Percentiles rank a stretch among this genome's conserved stretches.
phyloP scores from a whole-genome alignment of 2,797 vertebrate genomes.

The Sebastes minor region DNA sequence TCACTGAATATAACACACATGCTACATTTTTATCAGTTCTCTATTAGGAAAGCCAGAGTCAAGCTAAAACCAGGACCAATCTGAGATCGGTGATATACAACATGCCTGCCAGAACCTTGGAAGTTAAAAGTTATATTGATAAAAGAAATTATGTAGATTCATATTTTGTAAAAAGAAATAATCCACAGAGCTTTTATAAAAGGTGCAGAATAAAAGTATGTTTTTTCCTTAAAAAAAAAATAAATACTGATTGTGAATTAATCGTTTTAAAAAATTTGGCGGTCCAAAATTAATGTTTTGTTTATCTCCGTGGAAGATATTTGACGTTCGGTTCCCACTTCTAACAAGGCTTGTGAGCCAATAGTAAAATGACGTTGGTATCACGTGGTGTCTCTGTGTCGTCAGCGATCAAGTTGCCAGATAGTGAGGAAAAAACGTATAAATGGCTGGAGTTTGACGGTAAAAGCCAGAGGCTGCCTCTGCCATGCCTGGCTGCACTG shows the following conservation, averaged over 20 bases:
- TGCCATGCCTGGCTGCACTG: not conserved
- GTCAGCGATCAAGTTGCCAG: not conserved
- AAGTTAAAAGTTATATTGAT: not conserved
- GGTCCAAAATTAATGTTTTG: no score
- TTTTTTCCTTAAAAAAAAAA: no score
- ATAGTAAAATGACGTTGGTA: not conserved
- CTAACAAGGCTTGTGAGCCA: not conserved
- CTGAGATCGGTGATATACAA: constrained; percentile 21
- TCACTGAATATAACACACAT: constrained; percentile 21
- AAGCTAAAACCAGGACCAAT: constrained; percentile 36
- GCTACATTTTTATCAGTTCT: constrained; percentile 40
- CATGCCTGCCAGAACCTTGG: constrained; percentile 14
- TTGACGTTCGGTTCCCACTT: not conserved
- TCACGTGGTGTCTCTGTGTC: not conserved
- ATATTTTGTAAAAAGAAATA: not conserved
- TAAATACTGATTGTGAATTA: no score
- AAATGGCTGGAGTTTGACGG: not conserved
- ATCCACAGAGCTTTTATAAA: no score
- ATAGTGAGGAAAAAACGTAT: accelerated
- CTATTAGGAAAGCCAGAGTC: constrained; percentile 44
- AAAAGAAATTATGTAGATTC: not conserved
- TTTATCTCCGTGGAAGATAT: not conserved
- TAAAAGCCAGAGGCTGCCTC: not conserved
- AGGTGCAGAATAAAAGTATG: no score
- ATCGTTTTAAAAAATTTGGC: no score